Conservation (phyloP, 2,113 vertebrate species). For the Corythaixoides concolor region DNA sequence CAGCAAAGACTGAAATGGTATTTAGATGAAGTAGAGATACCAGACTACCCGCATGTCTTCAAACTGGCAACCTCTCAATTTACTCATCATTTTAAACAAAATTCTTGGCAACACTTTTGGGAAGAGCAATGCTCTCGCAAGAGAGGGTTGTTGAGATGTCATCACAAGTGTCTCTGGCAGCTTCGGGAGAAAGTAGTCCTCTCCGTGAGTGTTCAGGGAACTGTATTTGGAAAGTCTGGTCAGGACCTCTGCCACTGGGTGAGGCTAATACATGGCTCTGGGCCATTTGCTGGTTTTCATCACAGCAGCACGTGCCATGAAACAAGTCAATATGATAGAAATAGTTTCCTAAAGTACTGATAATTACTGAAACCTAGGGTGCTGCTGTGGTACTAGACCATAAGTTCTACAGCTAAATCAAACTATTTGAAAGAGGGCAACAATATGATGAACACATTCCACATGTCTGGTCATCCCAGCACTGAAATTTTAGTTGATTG, state of each 20-base stretch:
- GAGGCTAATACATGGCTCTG: background rate
- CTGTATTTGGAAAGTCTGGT: background rate
- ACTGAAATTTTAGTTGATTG: background rate
- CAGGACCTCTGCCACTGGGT: background rate
- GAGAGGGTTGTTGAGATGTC: background rate
- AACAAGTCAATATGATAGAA: background rate
- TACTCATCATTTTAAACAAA: background rate
- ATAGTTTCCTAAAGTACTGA: background rate
- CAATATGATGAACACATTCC: background rate
- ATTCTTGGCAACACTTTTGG: background rate
- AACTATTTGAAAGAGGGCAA: background rate
- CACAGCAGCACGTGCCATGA: background rate
- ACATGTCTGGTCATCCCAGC: background rate
- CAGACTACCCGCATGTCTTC: background rate
- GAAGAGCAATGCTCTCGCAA: background rate
- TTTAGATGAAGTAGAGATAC: background rate
- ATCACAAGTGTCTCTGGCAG: background rate
- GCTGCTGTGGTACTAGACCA: background rate
- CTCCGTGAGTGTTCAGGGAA: background rate
- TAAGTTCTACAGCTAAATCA: background rate
- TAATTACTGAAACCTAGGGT: background rate
- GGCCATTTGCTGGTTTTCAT: background rate
- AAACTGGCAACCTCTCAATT: background rate
- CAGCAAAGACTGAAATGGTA: background rate
- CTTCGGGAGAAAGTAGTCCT: background rate